These are phyloP conservation scores for Eulithis testata DNA, from an alignment of 2,888 invertebrate species.

Conservation along the genomic window DNA sequence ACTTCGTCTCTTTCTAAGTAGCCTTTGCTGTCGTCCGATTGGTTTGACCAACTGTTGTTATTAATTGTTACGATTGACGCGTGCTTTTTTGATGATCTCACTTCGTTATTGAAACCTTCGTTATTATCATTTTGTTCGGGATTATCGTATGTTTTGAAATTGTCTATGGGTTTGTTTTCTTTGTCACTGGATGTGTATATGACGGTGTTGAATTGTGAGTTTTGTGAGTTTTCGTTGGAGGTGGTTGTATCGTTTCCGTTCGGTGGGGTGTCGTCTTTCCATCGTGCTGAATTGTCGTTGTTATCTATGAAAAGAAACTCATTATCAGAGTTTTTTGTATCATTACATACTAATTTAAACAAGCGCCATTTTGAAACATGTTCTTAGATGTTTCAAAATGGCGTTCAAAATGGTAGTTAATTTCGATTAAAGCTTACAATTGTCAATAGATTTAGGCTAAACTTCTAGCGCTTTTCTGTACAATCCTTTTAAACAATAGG, in stretches of 20 bases:
- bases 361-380: no score
- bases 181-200: constrained; percentile 75
- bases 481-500: no score
- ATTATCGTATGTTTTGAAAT: constrained; percentile 51
- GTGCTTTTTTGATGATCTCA: constrained; percentile 70
- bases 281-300: constrained; percentile 81
- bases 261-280: constrained; percentile 83
- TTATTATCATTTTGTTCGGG: constrained; percentile 44
- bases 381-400: no score
- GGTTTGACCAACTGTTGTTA: constrained; percentile 82
- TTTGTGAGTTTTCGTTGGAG: constrained; percentile 69
- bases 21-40: constrained; percentile 80
- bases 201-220: constrained; percentile 72
- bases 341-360: no score
- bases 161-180: constrained; percentile 66
- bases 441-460: no score
- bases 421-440: no score
- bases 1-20: constrained; percentile 79
- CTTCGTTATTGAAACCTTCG: constrained; percentile 55
- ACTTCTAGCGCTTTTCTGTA: no score
- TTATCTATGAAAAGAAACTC: constrained; percentile 64
- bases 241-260: constrained; percentile 78
- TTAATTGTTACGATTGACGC: constrained; percentile 80
- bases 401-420: no score
- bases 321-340: no score